phyloP scores from a whole-genome alignment of 1,140 invertebrate genomes.

The Alviniconcha marisindica region DNA sequence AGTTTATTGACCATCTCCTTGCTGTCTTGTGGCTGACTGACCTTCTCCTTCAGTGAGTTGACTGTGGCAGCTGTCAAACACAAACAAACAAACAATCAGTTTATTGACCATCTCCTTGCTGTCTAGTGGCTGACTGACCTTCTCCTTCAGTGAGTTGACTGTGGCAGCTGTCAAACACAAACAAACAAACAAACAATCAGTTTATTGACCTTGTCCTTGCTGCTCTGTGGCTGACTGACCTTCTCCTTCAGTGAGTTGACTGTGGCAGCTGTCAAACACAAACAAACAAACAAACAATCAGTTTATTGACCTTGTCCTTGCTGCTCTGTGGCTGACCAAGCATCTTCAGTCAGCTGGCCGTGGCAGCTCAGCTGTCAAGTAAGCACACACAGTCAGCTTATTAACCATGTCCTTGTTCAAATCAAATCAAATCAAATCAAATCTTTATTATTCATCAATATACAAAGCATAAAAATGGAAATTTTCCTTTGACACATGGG shows the following conservation, averaged over 20 bases:
- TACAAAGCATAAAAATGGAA: no score
- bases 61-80: conserved; percentile 41
- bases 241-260: conserved; percentile 62
- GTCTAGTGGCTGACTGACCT: conserved; percentile 40
- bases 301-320: background rate
- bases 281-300: background rate
- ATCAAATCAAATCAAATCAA: no score
- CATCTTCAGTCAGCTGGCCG: conserved; percentile 61
- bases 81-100: background rate
- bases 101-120: conserved; percentile 60
- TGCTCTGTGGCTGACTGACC: conserved; percentile 41
- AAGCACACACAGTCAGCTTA: background rate
- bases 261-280: conserved; percentile 32
- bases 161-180: conserved; percentile 33
- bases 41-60: conserved; percentile 59
- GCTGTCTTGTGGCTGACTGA: conserved; percentile 40
- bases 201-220: background rate
- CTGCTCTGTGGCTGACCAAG: conserved; percentile 44
- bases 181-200: background rate
- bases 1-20: conserved; percentile 65
- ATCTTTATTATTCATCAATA: no score
- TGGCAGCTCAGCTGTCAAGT: background rate
- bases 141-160: conserved; percentile 62
- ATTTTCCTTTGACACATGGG: no score
- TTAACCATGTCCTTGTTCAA: background rate